Percentiles rank a stretch among this genome's conserved stretches.
These are phyloP conservation scores for Pangasius mekongensis DNA, from an alignment of 2,797 vertebrate species.

Conservation along the genomic window DNA sequence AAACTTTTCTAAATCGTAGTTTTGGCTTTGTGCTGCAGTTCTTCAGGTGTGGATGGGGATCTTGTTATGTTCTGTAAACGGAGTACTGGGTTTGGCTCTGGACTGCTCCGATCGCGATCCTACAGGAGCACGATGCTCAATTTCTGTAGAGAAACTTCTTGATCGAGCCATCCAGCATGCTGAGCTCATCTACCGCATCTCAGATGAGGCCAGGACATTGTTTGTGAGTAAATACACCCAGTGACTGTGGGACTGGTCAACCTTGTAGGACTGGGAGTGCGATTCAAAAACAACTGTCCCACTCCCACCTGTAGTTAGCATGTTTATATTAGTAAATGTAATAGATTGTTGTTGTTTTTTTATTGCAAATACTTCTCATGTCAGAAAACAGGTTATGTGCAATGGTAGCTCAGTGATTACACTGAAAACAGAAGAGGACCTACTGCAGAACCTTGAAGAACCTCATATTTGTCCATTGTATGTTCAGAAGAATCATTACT, in stretches of 20 bases:
- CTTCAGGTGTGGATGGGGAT: constrained; percentile 51
- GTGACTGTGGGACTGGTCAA: background rate
- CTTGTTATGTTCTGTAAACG: constrained; percentile 48
- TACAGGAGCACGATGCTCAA: constrained; percentile 41
- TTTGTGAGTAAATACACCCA: constrained; percentile 57
- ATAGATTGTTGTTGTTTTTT: background rate
- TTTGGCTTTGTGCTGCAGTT: constrained; percentile 38
- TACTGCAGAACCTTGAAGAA: background rate
- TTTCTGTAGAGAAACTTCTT: constrained; percentile 64
- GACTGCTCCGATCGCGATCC: constrained; percentile 48
- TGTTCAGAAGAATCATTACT: background rate
- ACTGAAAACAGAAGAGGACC: background rate
- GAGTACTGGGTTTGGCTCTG: constrained; percentile 29
- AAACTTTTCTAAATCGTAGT: background rate
- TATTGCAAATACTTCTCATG: background rate
- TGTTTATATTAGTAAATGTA: background rate
- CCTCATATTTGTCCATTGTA: background rate
- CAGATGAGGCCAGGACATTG: constrained; percentile 59
- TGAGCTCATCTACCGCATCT: constrained; percentile 60
- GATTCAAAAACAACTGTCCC: background rate
- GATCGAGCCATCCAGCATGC: constrained; percentile 61
- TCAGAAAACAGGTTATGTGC: background rate
- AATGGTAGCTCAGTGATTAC: background rate
- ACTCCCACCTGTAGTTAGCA: background rate
- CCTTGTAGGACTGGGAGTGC: background rate